Evolutionary conservation across 2,113 vertebrate genomes (phyloP).

Genomic region (Phylloscopus trochiloides): DNA sequence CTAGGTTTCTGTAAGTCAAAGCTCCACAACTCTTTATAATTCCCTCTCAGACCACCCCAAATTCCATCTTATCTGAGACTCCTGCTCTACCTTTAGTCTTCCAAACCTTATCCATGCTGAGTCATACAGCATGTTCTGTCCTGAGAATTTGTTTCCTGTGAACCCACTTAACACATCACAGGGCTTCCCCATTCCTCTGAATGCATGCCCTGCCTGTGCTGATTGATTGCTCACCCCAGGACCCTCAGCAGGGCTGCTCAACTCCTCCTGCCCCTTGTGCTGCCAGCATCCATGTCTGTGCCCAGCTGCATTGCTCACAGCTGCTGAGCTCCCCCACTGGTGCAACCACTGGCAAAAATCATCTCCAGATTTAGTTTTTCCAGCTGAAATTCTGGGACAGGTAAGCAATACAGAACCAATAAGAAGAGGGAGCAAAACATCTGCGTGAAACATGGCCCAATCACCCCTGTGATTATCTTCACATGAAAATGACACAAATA

Average conservation of each 20-base stretch:
- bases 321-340: not conserved
- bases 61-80: not conserved
- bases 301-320: accelerated
- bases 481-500: not conserved
- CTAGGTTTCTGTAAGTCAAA: not conserved
- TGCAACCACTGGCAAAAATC: not conserved
- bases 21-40: not conserved
- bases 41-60: not conserved
- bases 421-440: not conserved
- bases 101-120: not conserved
- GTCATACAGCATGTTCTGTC: not conserved
- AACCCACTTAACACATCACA: not conserved
- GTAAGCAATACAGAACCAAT: not conserved
- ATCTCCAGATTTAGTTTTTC: not conserved
- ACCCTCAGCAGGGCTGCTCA: not conserved
- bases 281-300: not conserved
- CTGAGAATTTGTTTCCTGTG: not conserved
- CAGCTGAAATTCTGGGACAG: not conserved
- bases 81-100: not conserved
- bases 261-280: not conserved
- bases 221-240: not conserved
- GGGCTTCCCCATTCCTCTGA: not conserved
- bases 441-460: not conserved
- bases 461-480: not conserved
- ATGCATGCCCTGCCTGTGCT: not conserved